Base-by-base conservation (phyloP, 37 sponge, comb jelly and placozoan species). In the Amphimedon queenslandica region DNA sequence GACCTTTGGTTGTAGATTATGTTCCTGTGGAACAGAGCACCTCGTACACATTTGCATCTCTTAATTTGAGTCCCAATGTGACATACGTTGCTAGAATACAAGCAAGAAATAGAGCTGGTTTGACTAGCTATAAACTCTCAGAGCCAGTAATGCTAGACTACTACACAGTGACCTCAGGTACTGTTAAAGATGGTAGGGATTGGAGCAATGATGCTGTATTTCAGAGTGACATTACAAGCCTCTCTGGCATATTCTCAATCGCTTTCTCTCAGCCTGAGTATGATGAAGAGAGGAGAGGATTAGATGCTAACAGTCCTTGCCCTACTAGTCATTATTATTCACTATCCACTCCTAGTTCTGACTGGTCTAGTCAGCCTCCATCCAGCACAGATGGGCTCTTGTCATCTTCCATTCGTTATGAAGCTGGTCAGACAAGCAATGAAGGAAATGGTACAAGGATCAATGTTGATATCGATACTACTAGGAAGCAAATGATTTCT, bases 151-250 rank as follows among this genome's bases (percentile, higher is more conserved):
- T 88, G 58, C 42, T 84, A 0, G 80, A 84, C 57, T 0, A 21
- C 1, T 2, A 27, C 38, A 16, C 6, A 0, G 79, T 78, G 0
- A 16, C 77, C 2, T 37, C 70, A 38, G 93, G 93, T 31, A 63
- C 30, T 29, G 77, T 93, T 51, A 84, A 85, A 41, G 93, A 93
- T 69, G 93, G 93, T 40, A 2, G 55, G 0, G 30, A 31, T n/a
- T 93, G 93, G 93, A 70, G 84, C 34, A 57, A 41, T 53, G 93
- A 93, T 64, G 51, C 60, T 0, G 71, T 67, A 28, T 93, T 69
- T 64, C 93, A 93, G 37, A 85, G 85, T 56, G 76, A 73, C 31
- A 42, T 77, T 58, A 69, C 72, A 43, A 57, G 30, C 33, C 75
- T 93, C 55, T 51, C 55, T 63, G 93, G 76, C 35, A 47, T 67